phyloP scores from a whole-genome alignment of 2,113 vertebrate species.

The Mixornis gularis region DNA sequence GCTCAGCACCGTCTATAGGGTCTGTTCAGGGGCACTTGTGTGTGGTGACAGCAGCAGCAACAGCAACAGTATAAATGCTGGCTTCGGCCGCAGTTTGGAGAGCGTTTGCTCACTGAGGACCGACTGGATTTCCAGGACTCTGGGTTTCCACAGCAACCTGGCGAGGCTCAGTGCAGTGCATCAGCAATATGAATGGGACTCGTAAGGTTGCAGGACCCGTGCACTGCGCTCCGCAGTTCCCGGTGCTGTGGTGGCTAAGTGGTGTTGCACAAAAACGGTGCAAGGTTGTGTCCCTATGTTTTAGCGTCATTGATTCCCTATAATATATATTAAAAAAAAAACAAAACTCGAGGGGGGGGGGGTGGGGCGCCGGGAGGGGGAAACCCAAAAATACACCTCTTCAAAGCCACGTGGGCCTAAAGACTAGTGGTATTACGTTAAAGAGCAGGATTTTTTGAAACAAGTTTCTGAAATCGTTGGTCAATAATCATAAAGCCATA shows the following conservation, averaged over 20 bases:
- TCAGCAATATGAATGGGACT: fast-evolving
- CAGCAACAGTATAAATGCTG: fast-evolving
- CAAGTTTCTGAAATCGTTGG: not conserved
- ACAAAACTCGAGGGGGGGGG: fast-evolving
- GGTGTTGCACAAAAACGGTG: not conserved
- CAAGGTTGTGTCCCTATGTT: fast-evolving
- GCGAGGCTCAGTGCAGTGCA: fast-evolving
- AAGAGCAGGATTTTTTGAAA: not conserved
- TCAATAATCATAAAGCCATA: not conserved
- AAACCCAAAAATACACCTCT: fast-evolving
- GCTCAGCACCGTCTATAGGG: fast-evolving
- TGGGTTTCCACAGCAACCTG: fast-evolving
- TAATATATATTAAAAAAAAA: not conserved
- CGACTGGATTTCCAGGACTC: fast-evolving
- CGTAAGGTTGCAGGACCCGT: fast-evolving
- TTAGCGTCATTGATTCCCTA: fast-evolving
- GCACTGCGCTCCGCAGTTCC: fast-evolving
- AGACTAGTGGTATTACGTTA: not conserved
- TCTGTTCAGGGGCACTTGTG: fast-evolving
- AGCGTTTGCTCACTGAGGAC: fast-evolving
- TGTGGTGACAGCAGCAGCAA: fast-evolving
- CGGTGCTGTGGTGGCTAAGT: fast-evolving
- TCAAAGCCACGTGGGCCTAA: fast-evolving
- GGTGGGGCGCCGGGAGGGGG: too few relatives aligned
- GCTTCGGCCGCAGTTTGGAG: fast-evolving